phyloP scores from a whole-genome alignment of 2,888 invertebrate species.

The Subacronicta megacephala region DNA sequence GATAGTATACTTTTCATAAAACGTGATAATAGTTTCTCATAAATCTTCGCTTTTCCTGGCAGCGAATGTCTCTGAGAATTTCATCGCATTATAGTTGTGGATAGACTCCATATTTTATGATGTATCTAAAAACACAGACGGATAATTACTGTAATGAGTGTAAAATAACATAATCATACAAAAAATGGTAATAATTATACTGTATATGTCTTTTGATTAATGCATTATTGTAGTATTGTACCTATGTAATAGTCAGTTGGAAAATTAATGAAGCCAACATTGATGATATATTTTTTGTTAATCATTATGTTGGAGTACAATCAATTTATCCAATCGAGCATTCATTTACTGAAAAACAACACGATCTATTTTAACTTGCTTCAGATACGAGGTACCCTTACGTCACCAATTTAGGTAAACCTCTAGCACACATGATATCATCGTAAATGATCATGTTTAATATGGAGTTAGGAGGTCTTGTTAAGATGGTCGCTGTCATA shows the following conservation, averaged over 20 bases:
- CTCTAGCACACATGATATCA: constrained; percentile 12
- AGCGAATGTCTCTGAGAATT: too few species aligned
- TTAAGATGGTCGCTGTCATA: constrained; percentile 41
- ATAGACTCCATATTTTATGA: too few species aligned
- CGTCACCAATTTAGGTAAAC: constrained; percentile 30
- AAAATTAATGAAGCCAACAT: constrained; percentile 22
- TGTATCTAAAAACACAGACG: too few species aligned
- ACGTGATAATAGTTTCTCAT: too few species aligned
- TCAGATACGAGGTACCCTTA: constrained; percentile 33
- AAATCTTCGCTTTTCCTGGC: too few species aligned
- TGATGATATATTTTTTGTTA: constrained; percentile 19
- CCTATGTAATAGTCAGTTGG: constrained; percentile 17
- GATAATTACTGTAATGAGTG: too few species aligned
- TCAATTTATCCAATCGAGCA: neutral
- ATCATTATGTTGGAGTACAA: too few species aligned
- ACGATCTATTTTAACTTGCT: constrained; percentile 59
- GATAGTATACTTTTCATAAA: too few species aligned
- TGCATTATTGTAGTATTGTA: neutral
- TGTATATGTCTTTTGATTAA: constrained; percentile 6
- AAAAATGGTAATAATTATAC: neutral
- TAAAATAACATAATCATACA: too few species aligned
- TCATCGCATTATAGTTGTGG: too few species aligned
- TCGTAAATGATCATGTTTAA: constrained; percentile 11
- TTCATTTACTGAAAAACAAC: constrained; percentile 21
- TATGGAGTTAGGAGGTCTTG: constrained; percentile 19